Base-by-base conservation (phyloP, 2,888 invertebrate genomes). In the Epiblema foenella region DNA sequence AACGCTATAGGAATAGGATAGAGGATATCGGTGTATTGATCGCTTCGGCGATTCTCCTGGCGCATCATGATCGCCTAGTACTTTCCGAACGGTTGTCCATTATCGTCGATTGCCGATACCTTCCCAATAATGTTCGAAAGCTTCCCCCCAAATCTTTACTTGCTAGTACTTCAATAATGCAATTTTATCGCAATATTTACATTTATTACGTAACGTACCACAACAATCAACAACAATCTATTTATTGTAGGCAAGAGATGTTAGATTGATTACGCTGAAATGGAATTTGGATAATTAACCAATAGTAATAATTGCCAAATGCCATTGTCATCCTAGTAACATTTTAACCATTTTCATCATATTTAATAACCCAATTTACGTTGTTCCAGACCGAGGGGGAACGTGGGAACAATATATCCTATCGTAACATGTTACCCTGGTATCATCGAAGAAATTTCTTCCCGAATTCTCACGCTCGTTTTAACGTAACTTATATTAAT, bases 391-490 rank as follows among this genome's bases (percentile, higher is more conserved):
- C 18, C 65, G 46, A 57, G 75, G 77, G 80, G 75, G 69, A 82
- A 78, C 89, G 89, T 89, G 90, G 86, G 90, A 89, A 89, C 80
- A 63, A 73, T 39, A 81, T 74, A 78, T 86, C 85, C 80, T 82
- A 64, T 39, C 60, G 67, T 8, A 74, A 75, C 77, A 87, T 93
- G 86, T 67, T 68, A 71, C 81, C 93, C 93, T 92, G 81, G 92
- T 93, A 89, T 69, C 76, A 81, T 81, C 83, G 89, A 91, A 93
- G 92, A 91, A 89, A 89, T 91, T 91, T 87, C 87, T 90, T 91
- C 91, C 92, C 89, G 90, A 92, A 92, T 90, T 93, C 93, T 93
- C 93, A 93, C 93, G 93, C 86, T 93, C 85, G 78, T 69, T 89
- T 88, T 86, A 86, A 85, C 83, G 85, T n/a, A n/a, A n/a, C n/a